These are phyloP conservation scores for Poecilia gillii DNA, from an alignment of 2,797 vertebrate species.

Conservation along the genomic window DNA sequence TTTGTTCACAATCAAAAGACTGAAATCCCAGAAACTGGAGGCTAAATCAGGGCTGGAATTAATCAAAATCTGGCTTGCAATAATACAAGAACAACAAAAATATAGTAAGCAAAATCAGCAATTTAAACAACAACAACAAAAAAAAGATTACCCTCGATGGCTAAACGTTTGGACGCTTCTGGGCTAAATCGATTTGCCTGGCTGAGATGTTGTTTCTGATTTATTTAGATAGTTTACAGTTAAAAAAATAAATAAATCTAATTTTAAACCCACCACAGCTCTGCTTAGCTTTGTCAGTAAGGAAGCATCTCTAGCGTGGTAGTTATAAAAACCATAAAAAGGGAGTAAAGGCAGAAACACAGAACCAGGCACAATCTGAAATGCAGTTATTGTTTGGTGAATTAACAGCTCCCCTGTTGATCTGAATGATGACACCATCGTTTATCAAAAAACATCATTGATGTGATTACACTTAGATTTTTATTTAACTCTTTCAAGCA, in stretches of 20 bases:
- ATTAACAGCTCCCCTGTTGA: slow-evolving; percentile 5
- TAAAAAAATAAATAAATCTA: not conserved
- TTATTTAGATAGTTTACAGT: not conserved
- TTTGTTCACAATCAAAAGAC: not conserved
- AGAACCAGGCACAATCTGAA: not conserved
- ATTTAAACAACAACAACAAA: too few relatives aligned
- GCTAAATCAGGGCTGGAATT: not conserved
- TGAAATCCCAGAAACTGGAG: not conserved
- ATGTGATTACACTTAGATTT: slow-evolving; percentile 5
- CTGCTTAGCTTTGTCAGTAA: not conserved
- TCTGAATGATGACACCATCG: slow-evolving; percentile 6
- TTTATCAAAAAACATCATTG: slow-evolving; percentile 9
- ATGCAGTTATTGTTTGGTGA: slow-evolving; percentile 12
- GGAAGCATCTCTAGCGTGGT: not conserved
- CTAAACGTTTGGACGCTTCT: too few relatives aligned
- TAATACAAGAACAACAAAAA: too few relatives aligned
- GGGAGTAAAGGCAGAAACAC: not conserved
- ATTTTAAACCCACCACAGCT: not conserved
- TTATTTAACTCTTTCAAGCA: not conserved
- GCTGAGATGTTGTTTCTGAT: not conserved
- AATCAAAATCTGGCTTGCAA: too few relatives aligned
- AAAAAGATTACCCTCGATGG: too few relatives aligned
- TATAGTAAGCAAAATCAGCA: too few relatives aligned
- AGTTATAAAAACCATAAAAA: not conserved
- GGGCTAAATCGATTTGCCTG: not conserved